Percentiles rank a stretch among this genome's conserved stretches.
These are phyloP conservation scores for Coenonympha arcania DNA, from an alignment of 2,888 invertebrate genomes.

Conservation along the genomic window DNA sequence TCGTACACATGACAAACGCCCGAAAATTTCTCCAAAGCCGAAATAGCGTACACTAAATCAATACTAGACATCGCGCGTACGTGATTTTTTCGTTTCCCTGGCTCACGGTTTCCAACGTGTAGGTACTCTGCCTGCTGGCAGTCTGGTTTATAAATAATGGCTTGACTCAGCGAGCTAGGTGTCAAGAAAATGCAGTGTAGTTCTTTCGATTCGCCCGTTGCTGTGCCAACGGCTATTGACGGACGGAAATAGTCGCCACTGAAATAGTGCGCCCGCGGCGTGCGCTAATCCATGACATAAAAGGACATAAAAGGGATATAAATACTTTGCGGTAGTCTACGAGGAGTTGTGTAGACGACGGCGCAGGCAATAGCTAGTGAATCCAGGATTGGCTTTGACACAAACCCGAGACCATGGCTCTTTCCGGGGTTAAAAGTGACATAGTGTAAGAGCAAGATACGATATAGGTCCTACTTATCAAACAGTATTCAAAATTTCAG, in stretches of 20 bases:
- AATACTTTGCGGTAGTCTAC: no score
- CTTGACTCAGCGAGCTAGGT: conserved; percentile 25
- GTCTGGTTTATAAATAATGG: conserved; percentile 28
- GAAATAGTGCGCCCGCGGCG: not conserved
- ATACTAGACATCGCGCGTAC: conserved; percentile 9
- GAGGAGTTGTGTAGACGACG: no score
- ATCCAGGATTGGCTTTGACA: no score
- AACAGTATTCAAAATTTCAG: no score
- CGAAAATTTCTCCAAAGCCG: not conserved
- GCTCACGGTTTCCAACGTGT: conserved; percentile 14
- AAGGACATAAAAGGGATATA: not conserved
- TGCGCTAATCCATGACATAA: not conserved
- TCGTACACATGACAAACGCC: not conserved
- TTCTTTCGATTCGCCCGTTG: conserved; percentile 22
- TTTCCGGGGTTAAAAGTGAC: no score
- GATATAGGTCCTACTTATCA: no score
- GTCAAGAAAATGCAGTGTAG: conserved; percentile 28
- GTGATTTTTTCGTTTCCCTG: conserved; percentile 12
- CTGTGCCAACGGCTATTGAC: conserved; percentile 23
- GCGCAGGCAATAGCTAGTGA: no score
- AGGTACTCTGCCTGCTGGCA: no score
- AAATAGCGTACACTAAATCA: conserved; percentile 1
- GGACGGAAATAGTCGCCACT: conserved; percentile 4
- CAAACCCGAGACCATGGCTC: no score
- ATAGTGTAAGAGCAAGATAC: no score